Percentiles rank a stretch among this genome's conserved stretches.
Evolutionary conservation across 35 echinoderm and acorn worm genomes (phyloP).

Genomic region (Chiridota heheva): DNA sequence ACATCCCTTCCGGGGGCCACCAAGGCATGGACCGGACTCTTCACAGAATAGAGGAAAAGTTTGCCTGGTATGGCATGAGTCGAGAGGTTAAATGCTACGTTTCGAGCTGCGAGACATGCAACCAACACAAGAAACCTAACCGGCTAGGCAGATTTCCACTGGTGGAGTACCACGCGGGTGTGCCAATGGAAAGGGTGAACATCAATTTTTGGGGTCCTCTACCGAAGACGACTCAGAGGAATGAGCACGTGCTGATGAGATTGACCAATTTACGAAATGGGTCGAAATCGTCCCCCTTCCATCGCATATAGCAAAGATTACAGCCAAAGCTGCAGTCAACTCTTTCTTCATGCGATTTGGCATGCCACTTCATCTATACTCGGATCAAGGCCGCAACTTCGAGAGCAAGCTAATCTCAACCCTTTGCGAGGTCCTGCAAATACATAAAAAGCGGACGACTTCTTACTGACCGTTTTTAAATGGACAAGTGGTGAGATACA

Average conservation of each 20-base stretch:
- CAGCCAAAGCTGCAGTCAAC: slow-evolving; percentile 26
- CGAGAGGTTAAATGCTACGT: slow-evolving; percentile 17
- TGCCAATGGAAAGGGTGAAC: slow-evolving; percentile 48
- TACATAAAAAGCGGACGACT: slow-evolving; percentile 46
- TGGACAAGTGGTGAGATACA: slow-evolving; percentile 50
- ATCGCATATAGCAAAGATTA: slow-evolving; percentile 51
- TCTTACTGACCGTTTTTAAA: slow-evolving; percentile 48
- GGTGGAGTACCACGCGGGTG: slow-evolving; percentile 39
- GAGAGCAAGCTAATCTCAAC: slow-evolving; percentile 41
- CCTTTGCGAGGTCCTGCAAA: slow-evolving; percentile 23
- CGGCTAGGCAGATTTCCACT: background rate
- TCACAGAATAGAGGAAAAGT: slow-evolving; percentile 22
- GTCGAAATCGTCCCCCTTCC: slow-evolving; percentile 49
- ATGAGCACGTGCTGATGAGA: slow-evolving; percentile 41
- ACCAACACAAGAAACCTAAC: slow-evolving; percentile 15
- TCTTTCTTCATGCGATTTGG: slow-evolving; percentile 37
- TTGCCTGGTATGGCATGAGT: slow-evolving; percentile 32
- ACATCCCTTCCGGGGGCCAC: slow-evolving; percentile 10
- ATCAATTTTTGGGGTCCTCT: slow-evolving; percentile 30
- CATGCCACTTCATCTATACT: slow-evolving; percentile 27
- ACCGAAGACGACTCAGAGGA: slow-evolving; percentile 24
- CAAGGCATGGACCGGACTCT: background rate
- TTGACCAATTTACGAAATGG: slow-evolving; percentile 65
- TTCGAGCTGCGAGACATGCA: slow-evolving; percentile 1
- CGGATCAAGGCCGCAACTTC: slow-evolving; percentile 69